Evolutionary conservation across 2,888 invertebrate genomes (phyloP), one percentile per base, ranked within the genome.

Genomic region (Lithophane socia): DNA sequence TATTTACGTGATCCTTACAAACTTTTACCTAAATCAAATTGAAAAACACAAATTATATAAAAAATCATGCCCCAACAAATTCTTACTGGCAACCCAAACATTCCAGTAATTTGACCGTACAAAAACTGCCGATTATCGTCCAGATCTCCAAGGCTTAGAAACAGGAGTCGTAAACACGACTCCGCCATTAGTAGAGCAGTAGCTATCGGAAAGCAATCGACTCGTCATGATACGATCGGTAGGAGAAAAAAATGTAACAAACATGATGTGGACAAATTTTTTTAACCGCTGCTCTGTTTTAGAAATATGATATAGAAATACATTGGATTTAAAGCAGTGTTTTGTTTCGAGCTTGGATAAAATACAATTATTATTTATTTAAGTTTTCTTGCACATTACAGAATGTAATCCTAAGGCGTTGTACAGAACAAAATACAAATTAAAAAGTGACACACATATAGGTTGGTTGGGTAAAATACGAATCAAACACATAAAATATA

Each of bases 121-220:
- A 86, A 86, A 77, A 73, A 60, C 61, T 54, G 16, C 0, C 4
- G 66, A 66, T 63, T 75, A 84, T 87, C 88, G 10, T 13, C 24
- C 63, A 60, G 67, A 88, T 82, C 82, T 81, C 52, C 44, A 60
- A 24, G 77, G 87, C 79, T 88, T 82, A 89, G 96, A 94, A 95
- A 95, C 92, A 87, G 93, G 95, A 95, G 79, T 92, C 92, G 4
- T 90, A 89, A 91, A 96, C 96, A 96, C 91, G 95, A 93, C 90
- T 94, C 92, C 88, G 91, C 95, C 96, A 96, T 96, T 96, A 96
- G 94, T 91, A 91, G 82, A 86, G 91, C 92, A 91, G 94, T 93
- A 95, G 95, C 94, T 95, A 96, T 95, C 94, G 92, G 92, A 91
- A 94, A 95, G 94, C 95, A 92, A 89, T 90, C 92, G 88, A 56